phyloP scores from a whole-genome alignment of 2,113 vertebrate species.

The Colistium nudipinnis region DNA sequence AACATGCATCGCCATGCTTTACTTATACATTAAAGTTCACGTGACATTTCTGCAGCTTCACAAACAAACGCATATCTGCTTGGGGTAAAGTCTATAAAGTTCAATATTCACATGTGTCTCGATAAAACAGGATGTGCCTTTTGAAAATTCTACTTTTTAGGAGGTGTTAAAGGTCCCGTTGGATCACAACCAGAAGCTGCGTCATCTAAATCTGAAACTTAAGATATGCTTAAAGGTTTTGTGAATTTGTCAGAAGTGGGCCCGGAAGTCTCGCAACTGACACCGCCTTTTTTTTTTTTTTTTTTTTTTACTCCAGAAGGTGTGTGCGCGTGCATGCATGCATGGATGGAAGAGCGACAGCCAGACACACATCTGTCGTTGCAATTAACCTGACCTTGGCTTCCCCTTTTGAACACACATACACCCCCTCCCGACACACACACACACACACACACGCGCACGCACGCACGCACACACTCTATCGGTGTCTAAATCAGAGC shows the following conservation, averaged over 20 bases:
- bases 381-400: slow-evolving; percentile 80
- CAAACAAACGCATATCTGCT: too few relatives aligned
- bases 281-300: slow-evolving; percentile 23
- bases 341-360: slow-evolving; percentile 27
- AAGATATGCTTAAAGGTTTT: slow-evolving; percentile 24
- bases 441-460: slow-evolving; percentile 22
- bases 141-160: neutral
- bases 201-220: slow-evolving; percentile 20
- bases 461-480: slow-evolving; percentile 33
- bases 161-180: neutral
- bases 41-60: neutral
- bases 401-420: slow-evolving; percentile 64
- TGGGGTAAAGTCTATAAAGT: too few relatives aligned
- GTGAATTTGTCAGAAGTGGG: slow-evolving; percentile 45
- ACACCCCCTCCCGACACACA: slow-evolving; percentile 16
- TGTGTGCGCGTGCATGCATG: slow-evolving; percentile 23
- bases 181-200: neutral
- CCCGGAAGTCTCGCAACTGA: slow-evolving; percentile 28
- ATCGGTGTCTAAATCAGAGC: slow-evolving; percentile 78
- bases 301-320: slow-evolving; percentile 30
- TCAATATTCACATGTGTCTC: too few relatives aligned
- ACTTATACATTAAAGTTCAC: neutral
- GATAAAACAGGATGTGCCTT: too few relatives aligned
- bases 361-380: slow-evolving; percentile 67
- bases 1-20: slow-evolving; percentile 7